phyloP scores from a whole-genome alignment of 2,113 vertebrate genomes.

The Speoplatyrhinus poulsoni region DNA sequence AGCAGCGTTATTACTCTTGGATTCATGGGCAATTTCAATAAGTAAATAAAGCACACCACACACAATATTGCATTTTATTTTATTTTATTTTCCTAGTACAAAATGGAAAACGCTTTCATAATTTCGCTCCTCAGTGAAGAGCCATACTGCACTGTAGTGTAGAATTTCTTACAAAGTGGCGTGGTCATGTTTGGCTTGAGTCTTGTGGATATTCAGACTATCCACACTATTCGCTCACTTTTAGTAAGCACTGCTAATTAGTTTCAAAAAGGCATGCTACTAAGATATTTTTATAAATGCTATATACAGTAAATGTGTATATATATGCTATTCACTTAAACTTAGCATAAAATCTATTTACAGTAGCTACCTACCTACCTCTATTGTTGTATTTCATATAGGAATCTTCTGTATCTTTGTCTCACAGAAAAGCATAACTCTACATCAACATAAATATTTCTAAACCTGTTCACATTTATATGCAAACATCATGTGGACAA shows the following conservation, averaged over 20 bases:
- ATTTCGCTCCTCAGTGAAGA: background rate
- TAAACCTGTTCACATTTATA: background rate
- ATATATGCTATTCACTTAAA: background rate
- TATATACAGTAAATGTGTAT: background rate
- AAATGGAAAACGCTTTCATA: background rate
- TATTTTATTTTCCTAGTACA: background rate
- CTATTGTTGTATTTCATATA: conserved; percentile 2
- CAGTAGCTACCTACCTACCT: conserved; percentile 44
- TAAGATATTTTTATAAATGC: background rate
- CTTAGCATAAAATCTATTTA: background rate
- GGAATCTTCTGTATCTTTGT: background rate
- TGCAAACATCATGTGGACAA: background rate
- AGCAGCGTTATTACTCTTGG: no score
- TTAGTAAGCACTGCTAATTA: background rate
- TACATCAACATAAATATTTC: background rate
- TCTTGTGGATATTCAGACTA: background rate
- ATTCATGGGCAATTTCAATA: background rate
- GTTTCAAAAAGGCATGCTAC: background rate
- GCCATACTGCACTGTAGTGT: background rate
- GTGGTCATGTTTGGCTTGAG: background rate
- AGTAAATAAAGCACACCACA: no score
- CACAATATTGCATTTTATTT: background rate
- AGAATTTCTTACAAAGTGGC: background rate
- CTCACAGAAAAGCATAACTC: background rate
- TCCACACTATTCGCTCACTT: background rate